Percentiles rank a stretch among this genome's conserved stretches.
Conservation (phyloP, 2,797 vertebrate genomes). For the Mormyrops boulengeri region DNA sequence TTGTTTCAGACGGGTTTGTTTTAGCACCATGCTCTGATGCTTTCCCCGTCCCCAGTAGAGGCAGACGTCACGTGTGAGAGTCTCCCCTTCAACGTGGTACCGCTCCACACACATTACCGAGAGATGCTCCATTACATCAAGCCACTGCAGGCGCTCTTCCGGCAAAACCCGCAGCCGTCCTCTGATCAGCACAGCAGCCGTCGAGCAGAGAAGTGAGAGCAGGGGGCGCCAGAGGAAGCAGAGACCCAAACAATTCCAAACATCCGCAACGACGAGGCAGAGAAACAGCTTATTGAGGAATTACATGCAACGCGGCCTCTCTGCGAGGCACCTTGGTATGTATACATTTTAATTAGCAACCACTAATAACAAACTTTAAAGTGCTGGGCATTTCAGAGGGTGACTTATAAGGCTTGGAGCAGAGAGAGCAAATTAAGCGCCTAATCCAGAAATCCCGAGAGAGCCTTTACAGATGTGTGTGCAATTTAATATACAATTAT, state of each 20-base stretch:
- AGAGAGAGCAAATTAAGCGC: background rate
- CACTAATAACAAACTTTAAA: background rate
- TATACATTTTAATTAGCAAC: background rate
- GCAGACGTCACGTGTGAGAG: background rate
- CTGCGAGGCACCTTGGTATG: background rate
- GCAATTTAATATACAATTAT: conserved; percentile 7
- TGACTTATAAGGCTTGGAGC: background rate
- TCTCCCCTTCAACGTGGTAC: background rate
- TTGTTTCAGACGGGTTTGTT: background rate
- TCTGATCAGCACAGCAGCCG: background rate
- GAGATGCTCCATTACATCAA: background rate
- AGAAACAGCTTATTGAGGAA: background rate
- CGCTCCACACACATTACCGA: background rate
- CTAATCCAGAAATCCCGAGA: background rate
- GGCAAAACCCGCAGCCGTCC: background rate
- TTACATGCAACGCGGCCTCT: conserved; percentile 17
- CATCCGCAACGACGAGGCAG: background rate
- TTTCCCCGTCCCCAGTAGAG: background rate
- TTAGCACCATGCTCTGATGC: background rate
- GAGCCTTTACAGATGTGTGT: background rate
- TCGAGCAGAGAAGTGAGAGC: background rate
- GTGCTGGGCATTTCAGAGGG: background rate
- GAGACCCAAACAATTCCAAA: background rate
- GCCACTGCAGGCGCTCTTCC: background rate
- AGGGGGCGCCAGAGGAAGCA: background rate